phyloP scores from a whole-genome alignment of 2,113 vertebrate genomes.

The Xyliphius kryptos region DNA sequence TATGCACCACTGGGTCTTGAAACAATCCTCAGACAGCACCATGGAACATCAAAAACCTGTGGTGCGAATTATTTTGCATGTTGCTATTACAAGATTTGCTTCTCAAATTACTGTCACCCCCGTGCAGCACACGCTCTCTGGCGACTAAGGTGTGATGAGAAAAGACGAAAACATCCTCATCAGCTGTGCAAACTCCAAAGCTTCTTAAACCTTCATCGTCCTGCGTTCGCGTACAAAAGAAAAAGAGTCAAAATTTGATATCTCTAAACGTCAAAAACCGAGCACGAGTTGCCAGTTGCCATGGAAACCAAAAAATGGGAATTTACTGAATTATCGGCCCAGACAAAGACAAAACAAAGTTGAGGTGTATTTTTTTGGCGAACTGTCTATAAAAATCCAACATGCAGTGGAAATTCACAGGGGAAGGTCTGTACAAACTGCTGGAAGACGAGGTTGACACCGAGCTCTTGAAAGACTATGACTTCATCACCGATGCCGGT shows the following conservation, averaged over 20 bases:
- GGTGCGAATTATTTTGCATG: not conserved
- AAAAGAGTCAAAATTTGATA: slow-evolving; percentile 35
- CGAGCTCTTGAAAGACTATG: not conserved
- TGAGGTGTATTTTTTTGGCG: not conserved
- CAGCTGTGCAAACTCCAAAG: slow-evolving; percentile 9
- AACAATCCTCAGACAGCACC: no score
- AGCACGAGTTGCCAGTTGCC: slow-evolving; percentile 35
- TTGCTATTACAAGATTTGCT: not conserved
- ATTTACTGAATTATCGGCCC: slow-evolving; percentile 24
- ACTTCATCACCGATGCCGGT: slow-evolving; percentile 8
- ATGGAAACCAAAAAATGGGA: slow-evolving; percentile 40
- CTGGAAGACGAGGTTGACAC: not conserved
- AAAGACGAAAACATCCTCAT: slow-evolving; percentile 4
- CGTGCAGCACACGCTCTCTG: not conserved
- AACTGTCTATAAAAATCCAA: slow-evolving; percentile 14
- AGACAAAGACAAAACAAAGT: slow-evolving; percentile 28
- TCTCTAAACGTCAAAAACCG: slow-evolving; percentile 37
- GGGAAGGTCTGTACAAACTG: slow-evolving; percentile 5
- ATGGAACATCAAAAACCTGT: not conserved
- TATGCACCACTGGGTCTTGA: no score
- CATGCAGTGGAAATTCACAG: not conserved
- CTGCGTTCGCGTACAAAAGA: not conserved
- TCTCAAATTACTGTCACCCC: not conserved
- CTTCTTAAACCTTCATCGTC: not conserved
- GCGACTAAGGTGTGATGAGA: slow-evolving; percentile 5